These are phyloP conservation scores for Odontocolon sp. DNA, from an alignment of 2,888 invertebrate genomes.

Conservation along the genomic window DNA sequence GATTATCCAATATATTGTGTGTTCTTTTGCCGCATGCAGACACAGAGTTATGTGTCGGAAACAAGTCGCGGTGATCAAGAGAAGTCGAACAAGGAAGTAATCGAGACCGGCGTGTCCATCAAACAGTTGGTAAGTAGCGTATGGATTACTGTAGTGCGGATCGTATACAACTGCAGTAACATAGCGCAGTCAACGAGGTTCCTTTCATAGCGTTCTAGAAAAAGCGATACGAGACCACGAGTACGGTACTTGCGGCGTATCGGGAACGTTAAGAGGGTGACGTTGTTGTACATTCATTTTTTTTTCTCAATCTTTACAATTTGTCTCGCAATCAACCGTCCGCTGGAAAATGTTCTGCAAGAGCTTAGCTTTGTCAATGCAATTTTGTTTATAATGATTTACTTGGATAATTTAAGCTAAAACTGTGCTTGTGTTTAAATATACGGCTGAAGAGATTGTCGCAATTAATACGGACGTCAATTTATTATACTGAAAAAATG, in stretches of 20 bases:
- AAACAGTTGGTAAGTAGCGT: slow-evolving; percentile 81
- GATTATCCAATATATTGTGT: slow-evolving; percentile 56
- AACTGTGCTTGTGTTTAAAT: too few species aligned
- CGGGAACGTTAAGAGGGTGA: slow-evolving; percentile 2
- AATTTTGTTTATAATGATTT: too few species aligned
- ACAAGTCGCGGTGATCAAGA: slow-evolving; percentile 77
- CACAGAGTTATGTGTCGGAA: slow-evolving; percentile 80
- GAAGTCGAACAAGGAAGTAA: slow-evolving; percentile 79
- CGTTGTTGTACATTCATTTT: too few species aligned
- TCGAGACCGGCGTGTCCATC: slow-evolving; percentile 82
- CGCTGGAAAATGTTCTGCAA: too few species aligned
- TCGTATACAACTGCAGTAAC: slow-evolving; percentile 6
- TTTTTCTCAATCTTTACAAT: too few species aligned
- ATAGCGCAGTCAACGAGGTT: slow-evolving; percentile 1
- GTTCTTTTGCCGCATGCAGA: slow-evolving; percentile 76
- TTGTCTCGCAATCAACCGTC: too few species aligned
- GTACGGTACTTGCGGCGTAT: not conserved
- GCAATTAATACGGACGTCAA: not conserved
- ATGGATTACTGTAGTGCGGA: slow-evolving; percentile 33
- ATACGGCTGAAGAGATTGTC: too few species aligned
- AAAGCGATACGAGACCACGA: not conserved
- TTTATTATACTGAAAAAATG: slow-evolving; percentile 13
- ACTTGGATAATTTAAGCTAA: too few species aligned
- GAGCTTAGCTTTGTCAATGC: too few species aligned
- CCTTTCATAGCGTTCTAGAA: not conserved